phyloP scores from a whole-genome alignment of 1,140 invertebrate genomes.

The Rhyacophila brunnea region DNA sequence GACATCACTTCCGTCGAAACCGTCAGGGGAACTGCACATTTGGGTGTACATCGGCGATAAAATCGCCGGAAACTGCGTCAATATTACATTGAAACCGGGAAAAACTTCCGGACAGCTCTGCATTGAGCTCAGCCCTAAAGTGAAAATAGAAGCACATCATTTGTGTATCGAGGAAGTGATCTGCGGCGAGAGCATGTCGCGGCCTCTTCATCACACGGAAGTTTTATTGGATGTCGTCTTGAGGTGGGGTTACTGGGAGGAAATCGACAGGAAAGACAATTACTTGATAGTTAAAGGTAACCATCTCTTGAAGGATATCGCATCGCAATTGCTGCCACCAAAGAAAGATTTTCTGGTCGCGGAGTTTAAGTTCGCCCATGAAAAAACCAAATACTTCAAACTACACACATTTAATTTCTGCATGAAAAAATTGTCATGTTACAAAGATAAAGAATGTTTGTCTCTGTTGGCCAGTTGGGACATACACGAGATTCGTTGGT shows the following conservation, averaged over 20 bases:
- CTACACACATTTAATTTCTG: conserved; percentile 65
- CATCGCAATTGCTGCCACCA: conserved; percentile 53
- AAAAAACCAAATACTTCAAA: conserved; percentile 73
- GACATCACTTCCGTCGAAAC: conserved; percentile 57
- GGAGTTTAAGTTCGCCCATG: conserved; percentile 78
- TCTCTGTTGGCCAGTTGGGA: conserved; percentile 68
- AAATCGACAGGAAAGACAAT: conserved; percentile 77
- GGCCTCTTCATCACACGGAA: conserved; percentile 78
- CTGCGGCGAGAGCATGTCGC: conserved; percentile 65
- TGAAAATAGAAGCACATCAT: conserved; percentile 61
- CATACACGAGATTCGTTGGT: conserved; percentile 78
- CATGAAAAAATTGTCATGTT: conserved; percentile 67
- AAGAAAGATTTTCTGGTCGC: conserved; percentile 57
- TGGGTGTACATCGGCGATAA: conserved; percentile 69
- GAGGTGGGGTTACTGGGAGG: conserved; percentile 83
- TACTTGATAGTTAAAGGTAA: conserved; percentile 68
- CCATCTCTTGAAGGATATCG: conserved; percentile 47
- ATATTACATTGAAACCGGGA: conserved; percentile 71
- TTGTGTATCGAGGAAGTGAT: conserved; percentile 75
- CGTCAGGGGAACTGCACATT: conserved; percentile 76
- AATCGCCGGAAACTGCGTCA: conserved; percentile 58
- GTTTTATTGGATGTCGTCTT: conserved; percentile 63
- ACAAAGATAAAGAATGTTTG: conserved; percentile 54
- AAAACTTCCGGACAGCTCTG: conserved; percentile 75
- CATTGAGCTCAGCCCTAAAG: conserved; percentile 63